A percentile compares a stretch with the other conserved stretches of the same genome.
Conservation (phyloP, 2,797 vertebrate species). For the Pangasius krempfi region DNA sequence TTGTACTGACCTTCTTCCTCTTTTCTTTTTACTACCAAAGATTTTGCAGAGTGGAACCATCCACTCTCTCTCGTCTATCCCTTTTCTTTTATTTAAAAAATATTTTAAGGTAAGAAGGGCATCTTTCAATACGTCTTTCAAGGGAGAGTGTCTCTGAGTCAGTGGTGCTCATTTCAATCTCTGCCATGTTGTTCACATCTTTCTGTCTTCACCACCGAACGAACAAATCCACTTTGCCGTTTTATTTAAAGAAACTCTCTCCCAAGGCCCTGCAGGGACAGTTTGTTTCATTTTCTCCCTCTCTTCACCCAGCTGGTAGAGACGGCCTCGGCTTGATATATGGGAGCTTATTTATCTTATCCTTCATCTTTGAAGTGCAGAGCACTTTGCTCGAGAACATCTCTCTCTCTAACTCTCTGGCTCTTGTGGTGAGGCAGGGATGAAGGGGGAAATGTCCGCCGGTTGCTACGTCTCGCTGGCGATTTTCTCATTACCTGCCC, state of each 20-base stretch:
- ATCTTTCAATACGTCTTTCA: background rate
- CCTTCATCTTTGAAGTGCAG: conserved; percentile 46
- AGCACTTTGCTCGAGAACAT: conserved; percentile 27
- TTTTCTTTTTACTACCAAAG: conserved; percentile 11
- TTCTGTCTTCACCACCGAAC: background rate
- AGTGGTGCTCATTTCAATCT: conserved; percentile 26
- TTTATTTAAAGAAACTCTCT: conserved; percentile 28
- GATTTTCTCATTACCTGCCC: conserved; percentile 57
- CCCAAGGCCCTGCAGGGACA: conserved; percentile 25
- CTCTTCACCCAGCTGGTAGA: conserved; percentile 11
- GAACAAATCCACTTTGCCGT: conserved; percentile 5
- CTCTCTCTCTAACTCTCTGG: conserved; percentile 7
- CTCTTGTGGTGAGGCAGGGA: background rate
- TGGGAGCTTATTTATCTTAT: conserved; percentile 44
- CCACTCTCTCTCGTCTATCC: background rate
- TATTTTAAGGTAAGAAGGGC: background rate
- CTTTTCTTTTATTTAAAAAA: background rate
- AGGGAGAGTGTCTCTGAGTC: background rate
- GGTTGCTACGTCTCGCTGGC: conserved; percentile 58
- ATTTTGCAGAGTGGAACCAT: background rate
- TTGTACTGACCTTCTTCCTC: conserved; percentile 23
- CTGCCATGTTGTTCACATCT: background rate
- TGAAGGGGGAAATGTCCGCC: conserved; percentile 43
- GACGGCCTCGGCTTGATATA: conserved; percentile 25
- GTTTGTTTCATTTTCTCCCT: conserved; percentile 43